Conservation (phyloP, 1,140 invertebrate genomes). For the Probaryconus sp. region DNA sequence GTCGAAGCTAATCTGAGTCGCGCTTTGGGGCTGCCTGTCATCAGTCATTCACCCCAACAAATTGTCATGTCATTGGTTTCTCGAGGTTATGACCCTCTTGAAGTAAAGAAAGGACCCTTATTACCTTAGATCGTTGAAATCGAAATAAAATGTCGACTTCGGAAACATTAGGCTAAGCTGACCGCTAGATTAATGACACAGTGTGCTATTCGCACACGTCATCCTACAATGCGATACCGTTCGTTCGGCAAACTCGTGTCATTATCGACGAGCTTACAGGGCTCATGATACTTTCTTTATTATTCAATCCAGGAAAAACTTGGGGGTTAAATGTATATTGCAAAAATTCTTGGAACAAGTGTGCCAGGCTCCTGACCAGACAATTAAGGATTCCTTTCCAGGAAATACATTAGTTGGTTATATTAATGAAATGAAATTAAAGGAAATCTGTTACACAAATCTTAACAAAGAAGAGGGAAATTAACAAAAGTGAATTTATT, state of each 20-base stretch:
- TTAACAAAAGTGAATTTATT: no score
- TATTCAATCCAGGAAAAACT: no score
- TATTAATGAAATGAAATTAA: no score
- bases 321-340: no score
- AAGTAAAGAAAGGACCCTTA: slow-evolving; percentile 48
- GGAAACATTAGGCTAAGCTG: slow-evolving; percentile 57
- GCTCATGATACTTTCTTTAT: no score
- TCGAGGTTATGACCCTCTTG: slow-evolving; percentile 57
- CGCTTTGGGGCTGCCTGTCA: slow-evolving; percentile 22
- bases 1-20: slow-evolving; percentile 12
- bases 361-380: no score
- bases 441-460: no score
- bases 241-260: slow-evolving; percentile 24
- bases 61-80: slow-evolving; percentile 57
- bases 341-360: no score
- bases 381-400: no score
- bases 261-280: slow-evolving; percentile 11
- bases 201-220: slow-evolving; percentile 45
- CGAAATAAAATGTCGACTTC: slow-evolving; percentile 58
- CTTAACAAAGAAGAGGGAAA: no score
- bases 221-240: slow-evolving; percentile 19
- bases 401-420: no score
- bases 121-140: slow-evolving; percentile 50
- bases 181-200: slow-evolving; percentile 59
- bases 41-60: slow-evolving; percentile 61